These are phyloP conservation scores for Panulirus ornatus DNA, from an alignment of 1,140 invertebrate species.

Conservation along the genomic window DNA sequence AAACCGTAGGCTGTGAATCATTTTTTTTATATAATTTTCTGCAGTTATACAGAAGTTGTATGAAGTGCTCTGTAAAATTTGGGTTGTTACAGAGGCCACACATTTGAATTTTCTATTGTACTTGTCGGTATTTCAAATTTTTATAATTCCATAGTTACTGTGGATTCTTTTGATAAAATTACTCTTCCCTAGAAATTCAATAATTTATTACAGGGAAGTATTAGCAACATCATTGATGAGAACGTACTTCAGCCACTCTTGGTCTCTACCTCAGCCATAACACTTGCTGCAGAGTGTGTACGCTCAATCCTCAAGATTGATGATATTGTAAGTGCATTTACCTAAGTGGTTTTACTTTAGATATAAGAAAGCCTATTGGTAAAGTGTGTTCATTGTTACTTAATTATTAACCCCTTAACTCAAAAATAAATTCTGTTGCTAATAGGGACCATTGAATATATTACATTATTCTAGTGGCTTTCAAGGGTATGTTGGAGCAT, in stretches of 20 bases:
- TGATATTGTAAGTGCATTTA: slow-evolving; percentile 86
- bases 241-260: slow-evolving; percentile 98
- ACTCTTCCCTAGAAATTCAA: too few species aligned
- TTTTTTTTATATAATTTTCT: slow-evolving; percentile 23
- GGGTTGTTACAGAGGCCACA: too few species aligned
- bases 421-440: too few species aligned
- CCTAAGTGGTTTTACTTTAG: not conserved
- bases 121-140: too few species aligned
- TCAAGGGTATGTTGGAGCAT: too few species aligned
- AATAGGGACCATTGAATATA: too few species aligned
- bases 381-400: too few species aligned
- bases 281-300: slow-evolving; percentile 97
- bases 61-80: not conserved
- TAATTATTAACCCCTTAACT: too few species aligned
- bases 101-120: too few species aligned
- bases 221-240: slow-evolving; percentile 97
- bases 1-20: slow-evolving; percentile 77
- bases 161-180: slow-evolving; percentile 22
- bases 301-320: slow-evolving; percentile 99
- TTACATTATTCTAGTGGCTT: too few species aligned
- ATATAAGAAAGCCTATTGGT: too few species aligned
- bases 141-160: too few species aligned
- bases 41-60: slow-evolving; percentile 22
- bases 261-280: slow-evolving; percentile 95
- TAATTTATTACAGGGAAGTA: slow-evolving; percentile 84